phyloP scores from a whole-genome alignment of 2,113 vertebrate species.

The Puma concolor region DNA sequence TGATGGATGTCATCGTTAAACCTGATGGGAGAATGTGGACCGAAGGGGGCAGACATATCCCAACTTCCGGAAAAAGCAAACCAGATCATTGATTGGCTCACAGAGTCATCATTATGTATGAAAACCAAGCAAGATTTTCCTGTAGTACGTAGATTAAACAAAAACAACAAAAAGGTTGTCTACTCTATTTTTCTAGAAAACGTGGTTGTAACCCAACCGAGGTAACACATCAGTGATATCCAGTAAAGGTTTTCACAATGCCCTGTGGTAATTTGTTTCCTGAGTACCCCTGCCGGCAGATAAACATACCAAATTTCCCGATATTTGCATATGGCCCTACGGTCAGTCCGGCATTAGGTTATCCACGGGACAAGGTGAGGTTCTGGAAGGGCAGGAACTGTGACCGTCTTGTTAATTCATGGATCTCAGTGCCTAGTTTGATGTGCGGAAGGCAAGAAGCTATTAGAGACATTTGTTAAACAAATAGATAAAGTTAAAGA shows the following conservation, averaged over 20 bases:
- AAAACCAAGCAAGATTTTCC: neutral
- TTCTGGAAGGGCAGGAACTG: neutral
- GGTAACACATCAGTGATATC: neutral
- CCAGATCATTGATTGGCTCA: neutral
- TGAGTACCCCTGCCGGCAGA: neutral
- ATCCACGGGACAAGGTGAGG: neutral
- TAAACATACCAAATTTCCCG: neutral
- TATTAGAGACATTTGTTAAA: neutral
- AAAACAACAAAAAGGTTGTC: neutral
- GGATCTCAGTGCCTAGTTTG: neutral
- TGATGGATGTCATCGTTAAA: neutral
- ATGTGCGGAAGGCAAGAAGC: neutral
- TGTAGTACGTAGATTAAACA: neutral
- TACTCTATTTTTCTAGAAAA: conserved; percentile 26
- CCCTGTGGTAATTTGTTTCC: neutral
- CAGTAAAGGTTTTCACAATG: neutral
- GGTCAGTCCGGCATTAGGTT: neutral
- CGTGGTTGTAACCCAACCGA: neutral
- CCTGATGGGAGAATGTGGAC: neutral
- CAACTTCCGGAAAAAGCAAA: neutral
- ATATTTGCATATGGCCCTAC: neutral
- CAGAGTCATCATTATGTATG: neutral
- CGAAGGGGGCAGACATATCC: neutral
- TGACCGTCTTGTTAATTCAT: no score
- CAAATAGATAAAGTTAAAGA: neutral